Conservation (phyloP, 1,140 invertebrate species). For the Coptotermes formosanus region DNA sequence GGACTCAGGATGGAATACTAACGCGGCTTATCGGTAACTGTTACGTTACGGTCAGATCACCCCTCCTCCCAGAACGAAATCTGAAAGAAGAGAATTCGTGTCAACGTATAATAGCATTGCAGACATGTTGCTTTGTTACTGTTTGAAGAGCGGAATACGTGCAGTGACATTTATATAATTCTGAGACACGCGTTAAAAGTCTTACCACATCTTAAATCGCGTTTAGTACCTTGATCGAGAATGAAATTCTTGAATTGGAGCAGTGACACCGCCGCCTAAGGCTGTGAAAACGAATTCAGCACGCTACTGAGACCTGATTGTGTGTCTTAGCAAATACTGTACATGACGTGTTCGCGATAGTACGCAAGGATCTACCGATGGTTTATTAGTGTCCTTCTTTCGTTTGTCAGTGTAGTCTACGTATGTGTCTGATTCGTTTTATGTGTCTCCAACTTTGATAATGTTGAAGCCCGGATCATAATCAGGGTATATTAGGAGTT, state of each 20-base stretch:
- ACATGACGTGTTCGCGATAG: not conserved
- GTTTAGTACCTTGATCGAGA: not conserved
- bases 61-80: not conserved
- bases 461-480: not conserved
- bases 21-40: not conserved
- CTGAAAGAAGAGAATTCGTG: not conserved
- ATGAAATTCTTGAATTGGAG: not conserved
- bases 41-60: not conserved
- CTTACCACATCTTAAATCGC: not conserved
- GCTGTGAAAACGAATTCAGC: conserved; percentile 14
- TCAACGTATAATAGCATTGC: not conserved
- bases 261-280: not conserved
- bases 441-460: not conserved
- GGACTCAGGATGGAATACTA: not conserved
- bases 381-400: not conserved
- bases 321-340: not conserved
- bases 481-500: not conserved
- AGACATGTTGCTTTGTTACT: not conserved
- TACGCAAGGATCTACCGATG: not conserved
- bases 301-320: not conserved
- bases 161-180: not conserved
- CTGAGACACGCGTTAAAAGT: not conserved
- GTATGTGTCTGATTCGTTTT: not conserved
- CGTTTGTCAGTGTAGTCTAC: not conserved
- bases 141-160: not conserved